A percentile compares a stretch with the other conserved stretches of the same genome.
Evolutionary conservation across 2,113 vertebrate genomes (phyloP).

Genomic region (cattle (Bos taurus)): DNA sequence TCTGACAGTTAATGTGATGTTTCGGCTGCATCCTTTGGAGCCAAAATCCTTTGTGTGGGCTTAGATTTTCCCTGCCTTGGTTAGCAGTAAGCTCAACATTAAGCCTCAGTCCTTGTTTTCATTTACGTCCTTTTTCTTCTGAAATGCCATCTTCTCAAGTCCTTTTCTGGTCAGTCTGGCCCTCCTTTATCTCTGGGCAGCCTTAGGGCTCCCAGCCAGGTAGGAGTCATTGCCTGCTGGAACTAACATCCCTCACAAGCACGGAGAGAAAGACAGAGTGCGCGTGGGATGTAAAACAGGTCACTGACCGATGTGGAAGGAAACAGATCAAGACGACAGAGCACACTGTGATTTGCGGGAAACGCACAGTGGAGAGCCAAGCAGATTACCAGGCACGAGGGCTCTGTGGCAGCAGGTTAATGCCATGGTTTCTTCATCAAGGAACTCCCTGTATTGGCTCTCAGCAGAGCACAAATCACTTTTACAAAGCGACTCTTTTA

Average conservation of each 20-base stretch:
- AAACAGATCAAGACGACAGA: conserved; percentile 30
- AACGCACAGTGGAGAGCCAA: not conserved
- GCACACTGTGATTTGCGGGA: not conserved
- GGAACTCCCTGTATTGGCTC: not conserved
- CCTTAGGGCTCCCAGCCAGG: not conserved
- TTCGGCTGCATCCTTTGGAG: not conserved
- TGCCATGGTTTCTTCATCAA: not conserved
- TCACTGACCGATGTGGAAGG: conserved; percentile 11
- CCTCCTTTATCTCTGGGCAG: not conserved
- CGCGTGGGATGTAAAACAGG: conserved; percentile 41
- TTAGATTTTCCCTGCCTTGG: not conserved
- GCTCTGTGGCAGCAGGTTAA: not conserved
- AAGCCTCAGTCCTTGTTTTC: not conserved
- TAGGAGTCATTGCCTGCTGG: conserved; percentile 10
- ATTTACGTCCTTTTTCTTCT: not conserved
- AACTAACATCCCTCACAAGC: not conserved
- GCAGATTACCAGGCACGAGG: not conserved
- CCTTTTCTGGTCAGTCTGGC: not conserved
- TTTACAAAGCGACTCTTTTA: not conserved
- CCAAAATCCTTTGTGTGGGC: not conserved
- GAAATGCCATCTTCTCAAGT: not conserved
- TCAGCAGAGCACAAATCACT: not conserved
- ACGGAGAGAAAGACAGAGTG: conserved; percentile 31
- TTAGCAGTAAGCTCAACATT: not conserved
- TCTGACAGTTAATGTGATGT: not conserved